Evolutionary conservation across 2,888 invertebrate species (phyloP).

Genomic region (Ypsolopha scabrella): DNA sequence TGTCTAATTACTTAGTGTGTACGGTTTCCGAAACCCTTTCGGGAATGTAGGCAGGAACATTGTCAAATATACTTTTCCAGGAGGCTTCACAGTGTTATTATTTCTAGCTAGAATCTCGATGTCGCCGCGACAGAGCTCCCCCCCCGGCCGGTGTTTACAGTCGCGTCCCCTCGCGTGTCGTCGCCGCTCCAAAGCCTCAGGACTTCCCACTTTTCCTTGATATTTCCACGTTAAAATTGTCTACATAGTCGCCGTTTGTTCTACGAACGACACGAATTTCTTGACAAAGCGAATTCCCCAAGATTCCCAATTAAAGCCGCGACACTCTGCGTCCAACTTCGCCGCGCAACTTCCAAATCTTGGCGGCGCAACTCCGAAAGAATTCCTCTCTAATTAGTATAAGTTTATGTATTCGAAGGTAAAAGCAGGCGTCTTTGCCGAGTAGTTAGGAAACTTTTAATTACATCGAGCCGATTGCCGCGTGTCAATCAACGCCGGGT

Average conservation of each 20-base stretch:
- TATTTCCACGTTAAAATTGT: slow-evolving; percentile 26
- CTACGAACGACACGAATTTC: slow-evolving; percentile 35
- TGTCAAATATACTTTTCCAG: neutral
- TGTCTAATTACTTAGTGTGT: too few relatives aligned
- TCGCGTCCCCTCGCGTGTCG: neutral
- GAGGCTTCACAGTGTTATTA: neutral
- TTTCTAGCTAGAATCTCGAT: neutral
- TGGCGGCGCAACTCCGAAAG: slow-evolving; percentile 49
- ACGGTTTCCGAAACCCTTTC: too few relatives aligned
- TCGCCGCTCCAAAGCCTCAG: neutral
- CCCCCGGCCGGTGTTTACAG: too few relatives aligned
- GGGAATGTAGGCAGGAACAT: slow-evolving; percentile 10
- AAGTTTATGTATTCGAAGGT: slow-evolving; percentile 60
- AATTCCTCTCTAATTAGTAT: slow-evolving; percentile 63
- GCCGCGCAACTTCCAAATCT: slow-evolving; percentile 51
- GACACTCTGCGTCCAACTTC: slow-evolving; percentile 49
- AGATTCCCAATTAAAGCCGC: slow-evolving; percentile 65
- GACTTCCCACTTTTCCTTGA: slow-evolving; percentile 4
- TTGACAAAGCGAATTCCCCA: slow-evolving; percentile 57
- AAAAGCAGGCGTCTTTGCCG: slow-evolving; percentile 16
- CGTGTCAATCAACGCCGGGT: slow-evolving; percentile 24
- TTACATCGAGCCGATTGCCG: slow-evolving; percentile 31
- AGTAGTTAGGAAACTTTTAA: slow-evolving; percentile 54
- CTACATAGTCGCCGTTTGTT: slow-evolving; percentile 43
- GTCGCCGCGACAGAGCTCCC: too few relatives aligned